Percentiles rank a stretch among this genome's conserved stretches.
phyloP scores from a whole-genome alignment of 30 jellyfish, hydroid and myxozoan genomes.

The Aurelia aurita region DNA sequence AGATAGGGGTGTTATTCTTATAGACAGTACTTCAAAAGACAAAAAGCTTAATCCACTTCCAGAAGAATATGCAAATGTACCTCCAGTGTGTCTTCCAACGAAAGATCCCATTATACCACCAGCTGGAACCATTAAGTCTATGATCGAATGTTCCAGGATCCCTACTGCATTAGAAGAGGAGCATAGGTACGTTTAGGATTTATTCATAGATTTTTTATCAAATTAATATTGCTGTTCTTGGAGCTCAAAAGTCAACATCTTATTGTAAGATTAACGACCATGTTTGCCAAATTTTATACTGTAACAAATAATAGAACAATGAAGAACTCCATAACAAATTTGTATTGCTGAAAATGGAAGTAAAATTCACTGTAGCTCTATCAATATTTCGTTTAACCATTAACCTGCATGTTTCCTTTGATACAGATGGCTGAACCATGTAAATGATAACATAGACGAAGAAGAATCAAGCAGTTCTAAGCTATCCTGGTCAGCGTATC shows the following conservation, averaged over 20 bases:
- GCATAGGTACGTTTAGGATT: neutral
- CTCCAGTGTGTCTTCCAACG: neutral
- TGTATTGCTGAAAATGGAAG: neutral
- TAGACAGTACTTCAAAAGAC: neutral
- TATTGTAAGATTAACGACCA: neutral
- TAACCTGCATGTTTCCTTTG: neutral
- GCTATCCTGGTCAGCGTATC: constrained; percentile 28
- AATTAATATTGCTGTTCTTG: neutral
- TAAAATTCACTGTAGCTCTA: neutral
- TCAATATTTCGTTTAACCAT: neutral
- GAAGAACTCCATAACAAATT: neutral
- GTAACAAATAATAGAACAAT: neutral
- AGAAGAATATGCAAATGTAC: constrained; percentile 1
- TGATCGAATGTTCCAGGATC: neutral
- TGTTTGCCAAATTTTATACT: neutral
- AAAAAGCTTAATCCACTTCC: neutral
- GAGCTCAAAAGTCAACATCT: neutral
- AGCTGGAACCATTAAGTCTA: neutral
- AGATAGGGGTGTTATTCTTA: neutral
- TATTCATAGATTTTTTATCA: neutral
- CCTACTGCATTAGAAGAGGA: constrained; percentile 3
- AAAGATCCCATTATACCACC: neutral
- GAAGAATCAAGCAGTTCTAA: constrained; percentile 4
- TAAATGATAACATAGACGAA: neutral
- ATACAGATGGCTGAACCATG: constrained; percentile 26